A percentile compares a stretch with the other conserved stretches of the same genome.
Conservation (phyloP, 2,888 invertebrate genomes). For the Brenthis ino region DNA sequence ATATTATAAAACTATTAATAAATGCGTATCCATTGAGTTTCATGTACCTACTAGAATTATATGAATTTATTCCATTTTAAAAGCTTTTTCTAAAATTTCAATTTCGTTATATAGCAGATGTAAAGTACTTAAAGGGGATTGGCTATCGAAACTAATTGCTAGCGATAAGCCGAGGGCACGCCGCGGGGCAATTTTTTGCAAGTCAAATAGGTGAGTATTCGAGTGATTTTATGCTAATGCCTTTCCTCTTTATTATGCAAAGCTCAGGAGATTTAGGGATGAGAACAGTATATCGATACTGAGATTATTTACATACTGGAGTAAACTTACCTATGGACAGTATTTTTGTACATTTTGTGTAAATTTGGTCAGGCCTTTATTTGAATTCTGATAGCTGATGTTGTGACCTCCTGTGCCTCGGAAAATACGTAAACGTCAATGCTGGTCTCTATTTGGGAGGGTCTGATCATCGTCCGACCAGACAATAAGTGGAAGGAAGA, state of each 20-base stretch:
- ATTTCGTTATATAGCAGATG: slow-evolving; percentile 24
- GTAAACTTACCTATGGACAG: not conserved
- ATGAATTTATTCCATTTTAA: too few species aligned
- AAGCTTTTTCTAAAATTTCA: not conserved
- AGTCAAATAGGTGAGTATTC: slow-evolving; percentile 70
- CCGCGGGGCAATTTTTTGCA: slow-evolving; percentile 62
- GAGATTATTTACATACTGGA: not conserved
- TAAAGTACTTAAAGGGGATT: slow-evolving; percentile 45
- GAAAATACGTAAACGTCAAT: too few species aligned
- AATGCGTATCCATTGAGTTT: too few species aligned
- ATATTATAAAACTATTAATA: too few species aligned
- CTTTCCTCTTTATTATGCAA: slow-evolving; percentile 70
- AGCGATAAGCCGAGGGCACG: slow-evolving; percentile 38
- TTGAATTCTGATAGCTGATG: too few species aligned
- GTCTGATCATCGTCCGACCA: too few species aligned
- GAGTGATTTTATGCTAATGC: slow-evolving; percentile 76
- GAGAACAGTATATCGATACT: slow-evolving; percentile 37
- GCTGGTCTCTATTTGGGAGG: too few species aligned
- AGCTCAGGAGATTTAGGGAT: slow-evolving; percentile 51
- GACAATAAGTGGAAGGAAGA: too few species aligned
- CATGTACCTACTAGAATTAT: too few species aligned
- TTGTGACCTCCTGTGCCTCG: too few species aligned
- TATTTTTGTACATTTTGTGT: too few species aligned
- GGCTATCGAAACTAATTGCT: slow-evolving; percentile 51
- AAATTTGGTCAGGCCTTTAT: too few species aligned